These are phyloP conservation scores for Acrocephalus arundinaceus DNA, from an alignment of 2,113 vertebrate species.

Conservation along the genomic window DNA sequence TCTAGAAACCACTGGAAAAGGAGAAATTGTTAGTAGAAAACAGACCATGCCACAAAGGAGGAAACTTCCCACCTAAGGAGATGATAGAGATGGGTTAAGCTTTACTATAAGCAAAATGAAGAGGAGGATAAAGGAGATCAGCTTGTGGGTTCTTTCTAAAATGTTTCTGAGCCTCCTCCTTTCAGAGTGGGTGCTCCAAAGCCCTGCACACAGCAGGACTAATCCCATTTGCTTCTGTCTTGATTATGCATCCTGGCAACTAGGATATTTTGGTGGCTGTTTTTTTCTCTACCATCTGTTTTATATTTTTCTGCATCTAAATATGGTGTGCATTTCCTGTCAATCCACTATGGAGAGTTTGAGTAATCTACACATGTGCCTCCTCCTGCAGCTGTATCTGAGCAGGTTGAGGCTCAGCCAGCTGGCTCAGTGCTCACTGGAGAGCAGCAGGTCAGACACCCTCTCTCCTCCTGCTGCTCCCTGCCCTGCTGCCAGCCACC, in stretches of 20 bases:
- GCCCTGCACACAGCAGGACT: neutral
- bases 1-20: conserved; percentile 61
- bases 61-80: conserved; percentile 13
- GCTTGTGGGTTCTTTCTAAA: conserved; percentile 14
- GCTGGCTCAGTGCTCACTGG: neutral
- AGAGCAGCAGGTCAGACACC: neutral
- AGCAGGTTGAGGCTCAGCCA: neutral
- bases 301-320: neutral
- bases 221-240: neutral
- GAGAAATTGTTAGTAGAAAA: conserved; percentile 64
- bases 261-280: neutral
- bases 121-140: conserved; percentile 19
- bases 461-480: neutral
- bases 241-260: neutral
- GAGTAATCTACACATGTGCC: neutral
- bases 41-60: conserved; percentile 31
- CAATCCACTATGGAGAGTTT: neutral
- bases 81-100: conserved; percentile 32
- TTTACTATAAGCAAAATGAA: conserved; percentile 38
- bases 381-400: neutral
- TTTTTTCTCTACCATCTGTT: neutral
- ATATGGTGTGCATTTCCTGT: neutral
- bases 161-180: neutral
- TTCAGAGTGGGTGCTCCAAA: neutral
- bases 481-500: neutral